Conservation (phyloP, 1,140 invertebrate genomes). For the Sitophilus oryzae region DNA sequence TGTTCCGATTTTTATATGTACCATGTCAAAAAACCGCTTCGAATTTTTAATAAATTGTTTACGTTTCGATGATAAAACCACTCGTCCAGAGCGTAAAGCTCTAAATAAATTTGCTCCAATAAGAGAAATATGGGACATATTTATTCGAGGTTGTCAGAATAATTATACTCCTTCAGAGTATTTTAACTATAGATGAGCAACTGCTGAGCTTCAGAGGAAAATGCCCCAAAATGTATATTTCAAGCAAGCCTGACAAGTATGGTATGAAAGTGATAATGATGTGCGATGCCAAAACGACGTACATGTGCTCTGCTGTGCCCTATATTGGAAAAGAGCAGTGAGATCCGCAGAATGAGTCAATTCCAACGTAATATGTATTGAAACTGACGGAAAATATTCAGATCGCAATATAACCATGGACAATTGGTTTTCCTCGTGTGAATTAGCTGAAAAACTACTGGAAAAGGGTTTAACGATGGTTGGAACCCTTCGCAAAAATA, state of each 20-base stretch:
- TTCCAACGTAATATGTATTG: constrained; percentile 35
- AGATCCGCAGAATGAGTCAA: constrained; percentile 27
- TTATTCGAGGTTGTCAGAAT: constrained; percentile 31
- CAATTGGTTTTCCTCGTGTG: constrained; percentile 21
- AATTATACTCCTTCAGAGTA: constrained; percentile 33
- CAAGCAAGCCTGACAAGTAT: constrained; percentile 44
- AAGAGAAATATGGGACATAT: no score
- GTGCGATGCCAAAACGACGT: constrained; percentile 28
- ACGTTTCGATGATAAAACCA: no score
- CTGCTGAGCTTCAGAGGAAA: constrained; percentile 41
- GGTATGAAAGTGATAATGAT: constrained; percentile 39
- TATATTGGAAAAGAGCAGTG: constrained; percentile 35
- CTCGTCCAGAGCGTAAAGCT: no score
- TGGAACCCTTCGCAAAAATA: constrained; percentile 36
- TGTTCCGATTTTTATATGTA: no score
- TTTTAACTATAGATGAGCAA: constrained; percentile 44
- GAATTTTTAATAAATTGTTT: no score
- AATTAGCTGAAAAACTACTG: constrained; percentile 34
- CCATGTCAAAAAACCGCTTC: no score
- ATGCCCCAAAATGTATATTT: constrained; percentile 44
- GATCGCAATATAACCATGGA: constrained; percentile 30
- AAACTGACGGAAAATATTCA: constrained; percentile 31
- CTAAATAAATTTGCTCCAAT: no score
- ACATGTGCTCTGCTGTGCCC: constrained; percentile 24
- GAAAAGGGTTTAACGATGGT: constrained; percentile 35